Evolutionary conservation across 1,140 invertebrate species (phyloP), one percentile per base, ranked within the genome.

Genomic region (Bombus polaris): DNA sequence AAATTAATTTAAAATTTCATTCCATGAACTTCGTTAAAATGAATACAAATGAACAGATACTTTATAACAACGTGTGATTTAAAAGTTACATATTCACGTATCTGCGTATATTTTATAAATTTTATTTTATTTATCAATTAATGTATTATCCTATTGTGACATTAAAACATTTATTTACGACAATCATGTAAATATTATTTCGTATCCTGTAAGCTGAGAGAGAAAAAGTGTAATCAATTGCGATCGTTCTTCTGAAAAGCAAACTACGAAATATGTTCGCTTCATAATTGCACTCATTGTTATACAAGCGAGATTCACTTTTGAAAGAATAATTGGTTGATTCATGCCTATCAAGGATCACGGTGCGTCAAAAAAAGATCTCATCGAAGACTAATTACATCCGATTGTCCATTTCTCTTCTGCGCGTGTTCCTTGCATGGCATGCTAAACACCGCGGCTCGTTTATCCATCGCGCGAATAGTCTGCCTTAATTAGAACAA

Each of bases 401-500:
- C 37, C 28, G 35, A 65, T 80, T 47, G 44, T 83, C 42, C 37
- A 70, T 88, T 84, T 35, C 32, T n/a, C 32, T 35, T 78, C 47
- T 47, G 62, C 32, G 44, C 44, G 70, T 32, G 62, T n/a, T 74
- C 57, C 59, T 74, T 35, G 5, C 73, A 47, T 62, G 42, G 22
- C 42, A 57, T 37, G 57, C 59, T 53, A 80, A 79, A 88, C 71
- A 68, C n/a, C 70, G 37, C 39, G n/a, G 37, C 62, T 75, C 28
- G 47, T 66, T 89, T 59, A 47, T 83, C 42, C 32, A 35, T 59
- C 37, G 10, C 59, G 37, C 53, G 72, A 84, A 78, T 89, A 84
- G 83, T 89, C 79, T 83, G 59, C 85, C 77, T 81, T 89, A 89
- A 90, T 90, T 90, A 89, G 85, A 84, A 87, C 85, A 81, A 85